These are phyloP conservation scores for Scyliorhinus canicula DNA, from an alignment of 2,797 vertebrate species.

Conservation along the genomic window DNA sequence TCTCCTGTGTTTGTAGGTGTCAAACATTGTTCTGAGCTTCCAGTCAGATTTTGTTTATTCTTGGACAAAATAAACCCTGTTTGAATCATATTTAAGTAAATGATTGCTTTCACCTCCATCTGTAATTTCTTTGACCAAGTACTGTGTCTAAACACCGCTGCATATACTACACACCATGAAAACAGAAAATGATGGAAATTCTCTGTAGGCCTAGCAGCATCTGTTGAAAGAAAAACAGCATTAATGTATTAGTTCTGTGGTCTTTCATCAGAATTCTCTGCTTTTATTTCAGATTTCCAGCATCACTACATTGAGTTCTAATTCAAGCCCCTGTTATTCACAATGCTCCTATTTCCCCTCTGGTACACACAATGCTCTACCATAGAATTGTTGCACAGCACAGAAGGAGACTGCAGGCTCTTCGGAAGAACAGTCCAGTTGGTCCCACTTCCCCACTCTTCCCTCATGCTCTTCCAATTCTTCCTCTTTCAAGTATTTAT, in stretches of 20 bases:
- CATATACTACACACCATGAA: background rate
- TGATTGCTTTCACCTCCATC: background rate
- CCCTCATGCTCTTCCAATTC: background rate
- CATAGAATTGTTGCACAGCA: background rate
- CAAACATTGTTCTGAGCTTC: background rate
- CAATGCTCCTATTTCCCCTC: background rate
- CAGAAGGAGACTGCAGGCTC: background rate
- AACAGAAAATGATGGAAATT: background rate
- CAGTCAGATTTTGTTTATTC: background rate
- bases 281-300: background rate
- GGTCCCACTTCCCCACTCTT: background rate
- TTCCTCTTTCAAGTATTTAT: background rate
- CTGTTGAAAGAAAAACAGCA: background rate
- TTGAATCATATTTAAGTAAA: conserved; percentile 21
- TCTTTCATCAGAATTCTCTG: background rate
- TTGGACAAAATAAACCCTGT: background rate
- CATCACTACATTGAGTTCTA: background rate
- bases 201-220: background rate
- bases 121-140: background rate
- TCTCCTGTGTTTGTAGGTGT: background rate
- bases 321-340: background rate
- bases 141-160: too few relatives aligned
- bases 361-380: background rate
- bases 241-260: background rate
- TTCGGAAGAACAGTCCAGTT: background rate